phyloP scores from a whole-genome alignment of 2,888 invertebrate species.

The Erpobdella octoculata region DNA sequence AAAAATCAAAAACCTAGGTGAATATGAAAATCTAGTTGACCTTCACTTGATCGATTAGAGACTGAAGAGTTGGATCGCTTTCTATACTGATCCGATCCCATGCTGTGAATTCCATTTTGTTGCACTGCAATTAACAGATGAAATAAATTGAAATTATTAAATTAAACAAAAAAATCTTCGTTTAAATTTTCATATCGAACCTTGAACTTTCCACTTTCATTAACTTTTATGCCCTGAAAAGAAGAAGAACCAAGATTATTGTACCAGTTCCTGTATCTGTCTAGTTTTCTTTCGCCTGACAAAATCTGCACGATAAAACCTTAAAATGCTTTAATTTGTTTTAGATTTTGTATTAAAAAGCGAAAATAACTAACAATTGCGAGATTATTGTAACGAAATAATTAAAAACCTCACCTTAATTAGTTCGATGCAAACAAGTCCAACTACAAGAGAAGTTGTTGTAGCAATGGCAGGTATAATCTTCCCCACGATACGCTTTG shows the following conservation, averaged over 20 bases:
- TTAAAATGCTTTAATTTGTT: not conserved
- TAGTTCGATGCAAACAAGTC: conserved; percentile 86
- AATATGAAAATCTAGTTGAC: too few relatives aligned
- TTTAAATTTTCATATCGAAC: conserved; percentile 35
- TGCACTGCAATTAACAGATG: not conserved
- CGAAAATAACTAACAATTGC: not conserved
- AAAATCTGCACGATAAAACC: not conserved
- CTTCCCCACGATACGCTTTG: conserved; percentile 85
- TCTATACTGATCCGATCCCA: too few relatives aligned
- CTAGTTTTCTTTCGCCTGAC: not conserved
- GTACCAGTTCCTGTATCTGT: not conserved
- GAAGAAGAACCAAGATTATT: not conserved
- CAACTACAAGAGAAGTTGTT: conserved; percentile 91
- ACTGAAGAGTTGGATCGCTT: too few relatives aligned
- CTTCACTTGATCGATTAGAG: too few relatives aligned
- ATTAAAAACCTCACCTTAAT: conserved; percentile 48
- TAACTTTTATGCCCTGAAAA: conserved; percentile 63
- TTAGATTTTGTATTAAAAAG: not conserved
- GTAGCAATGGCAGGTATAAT: conserved; percentile 99
- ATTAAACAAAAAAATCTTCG: not conserved
- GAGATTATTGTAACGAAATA: not conserved
- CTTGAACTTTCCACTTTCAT: conserved; percentile 48
- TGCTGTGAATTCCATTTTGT: not conserved
- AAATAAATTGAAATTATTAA: not conserved
- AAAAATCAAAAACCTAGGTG: too few relatives aligned